Evolutionary conservation across 2,113 vertebrate genomes (phyloP), one percentile per base, ranked within the genome.

Genomic region (Phoxinus phoxinus): DNA sequence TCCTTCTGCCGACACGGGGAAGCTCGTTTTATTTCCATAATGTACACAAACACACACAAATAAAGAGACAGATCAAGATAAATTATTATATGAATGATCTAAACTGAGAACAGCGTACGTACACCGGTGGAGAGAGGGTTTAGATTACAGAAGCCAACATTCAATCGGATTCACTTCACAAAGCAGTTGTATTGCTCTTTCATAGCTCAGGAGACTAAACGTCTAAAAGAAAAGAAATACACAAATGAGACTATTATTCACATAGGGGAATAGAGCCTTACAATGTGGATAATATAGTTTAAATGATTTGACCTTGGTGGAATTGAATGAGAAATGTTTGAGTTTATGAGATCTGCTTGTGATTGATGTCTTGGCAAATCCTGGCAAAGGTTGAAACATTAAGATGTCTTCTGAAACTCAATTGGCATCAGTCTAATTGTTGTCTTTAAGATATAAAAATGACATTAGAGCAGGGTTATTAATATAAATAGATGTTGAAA

Each of bases 11-110:
- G n/a, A 81, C 19, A 48, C 61, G 67, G 58, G 4, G 41, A 78
- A 37, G 25, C 61, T 81, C 44, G n/a, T 30, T 81, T 65, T n/a
- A 67, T 67, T 81, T 44, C 61, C 77, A 61, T 56, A 56, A 56
- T n/a, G 19, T 3, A 30, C 37, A 48, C 59, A 46, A 30, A 67
- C 41, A 23, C 37, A 30, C 23, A 46, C 21, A 81, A 21, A 65
- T 19, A 46, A 46, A 48, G 17, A 46, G 41, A 78, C n/a, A 4
- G 46, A 19, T 46, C 44, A 27, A 53, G 13, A 76, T 27, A 17
- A 63, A 76, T 27, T 21, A 63, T 63, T 25, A 59, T 44, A 44
- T 10, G 74, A 27, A 53, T 76, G 46, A 53, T 19, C 15, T 44
- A 44, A n/a, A 21, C 46, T 4, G 78, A 81, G 37, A 63, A 79